phyloP scores from a whole-genome alignment of 1,140 invertebrate species.

The Acyrthosiphon pisum region DNA sequence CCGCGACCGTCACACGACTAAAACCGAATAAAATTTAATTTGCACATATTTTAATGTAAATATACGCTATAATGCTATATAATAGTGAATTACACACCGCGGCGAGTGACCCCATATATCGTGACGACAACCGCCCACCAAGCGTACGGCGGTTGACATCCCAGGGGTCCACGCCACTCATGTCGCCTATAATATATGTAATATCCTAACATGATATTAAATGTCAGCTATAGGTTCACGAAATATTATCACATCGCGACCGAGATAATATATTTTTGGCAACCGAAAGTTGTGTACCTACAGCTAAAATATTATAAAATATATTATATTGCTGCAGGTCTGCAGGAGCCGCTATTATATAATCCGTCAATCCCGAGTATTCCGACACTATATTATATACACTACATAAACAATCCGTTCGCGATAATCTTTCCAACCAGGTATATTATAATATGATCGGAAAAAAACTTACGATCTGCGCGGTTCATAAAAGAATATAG shows the following conservation, averaged over 20 bases:
- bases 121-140: conserved; percentile 9
- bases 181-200: neutral
- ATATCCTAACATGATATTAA: neutral
- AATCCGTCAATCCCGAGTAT: neutral
- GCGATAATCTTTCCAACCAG: neutral
- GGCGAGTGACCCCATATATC: neutral
- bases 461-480: neutral
- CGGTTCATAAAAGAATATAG: neutral
- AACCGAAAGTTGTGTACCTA: neutral
- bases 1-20: neutral
- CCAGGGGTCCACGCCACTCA: neutral
- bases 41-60: neutral
- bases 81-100: neutral
- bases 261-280: neutral
- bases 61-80: neutral
- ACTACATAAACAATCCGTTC: neutral
- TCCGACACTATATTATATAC: neutral
- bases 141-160: neutral
- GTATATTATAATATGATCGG: neutral
- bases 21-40: conserved; percentile 1
- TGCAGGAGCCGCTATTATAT: neutral
- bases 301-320: neutral
- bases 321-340: neutral
- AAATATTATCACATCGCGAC: neutral
- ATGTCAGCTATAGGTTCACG: neutral